A percentile compares a stretch with the other conserved stretches of the same genome.
Conservation (phyloP, 2,888 invertebrate genomes). For the Luffia ferchaultella region DNA sequence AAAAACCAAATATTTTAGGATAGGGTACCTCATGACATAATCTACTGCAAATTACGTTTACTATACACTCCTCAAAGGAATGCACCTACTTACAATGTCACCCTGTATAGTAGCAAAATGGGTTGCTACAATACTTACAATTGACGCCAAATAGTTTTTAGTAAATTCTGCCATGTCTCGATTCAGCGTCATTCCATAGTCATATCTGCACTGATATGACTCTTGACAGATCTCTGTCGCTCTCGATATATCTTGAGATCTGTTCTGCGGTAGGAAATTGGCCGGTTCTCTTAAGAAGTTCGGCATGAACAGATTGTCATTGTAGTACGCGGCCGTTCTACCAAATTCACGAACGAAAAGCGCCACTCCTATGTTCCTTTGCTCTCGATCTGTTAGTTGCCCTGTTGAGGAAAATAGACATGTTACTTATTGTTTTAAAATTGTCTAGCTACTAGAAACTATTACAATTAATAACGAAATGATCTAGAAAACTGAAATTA, state of each 20-base stretch:
- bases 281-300: constrained; percentile 74
- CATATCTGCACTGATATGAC: constrained; percentile 87
- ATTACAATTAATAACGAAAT: too few relatives aligned
- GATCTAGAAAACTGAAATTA: too few relatives aligned
- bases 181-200: constrained; percentile 86
- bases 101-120: too few relatives aligned
- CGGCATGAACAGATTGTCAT: constrained; percentile 80
- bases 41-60: too few relatives aligned
- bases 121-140: constrained; percentile 55
- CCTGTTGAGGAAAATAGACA: constrained; percentile 54
- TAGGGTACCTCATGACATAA: too few relatives aligned
- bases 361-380: constrained; percentile 74
- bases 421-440: background rate
- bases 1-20: too few relatives aligned
- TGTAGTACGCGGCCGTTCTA: constrained; percentile 81
- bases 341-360: constrained; percentile 83
- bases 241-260: constrained; percentile 68
- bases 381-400: constrained; percentile 83
- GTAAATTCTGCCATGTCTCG: constrained; percentile 88
- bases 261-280: constrained; percentile 78
- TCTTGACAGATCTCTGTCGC: constrained; percentile 80
- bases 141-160: constrained; percentile 78
- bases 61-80: too few relatives aligned
- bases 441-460: too few relatives aligned
- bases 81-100: too few relatives aligned